Evolutionary conservation across 2,113 vertebrate species (phyloP), one percentile per base, ranked within the genome.

Genomic region (Probosciger aterrimus): DNA sequence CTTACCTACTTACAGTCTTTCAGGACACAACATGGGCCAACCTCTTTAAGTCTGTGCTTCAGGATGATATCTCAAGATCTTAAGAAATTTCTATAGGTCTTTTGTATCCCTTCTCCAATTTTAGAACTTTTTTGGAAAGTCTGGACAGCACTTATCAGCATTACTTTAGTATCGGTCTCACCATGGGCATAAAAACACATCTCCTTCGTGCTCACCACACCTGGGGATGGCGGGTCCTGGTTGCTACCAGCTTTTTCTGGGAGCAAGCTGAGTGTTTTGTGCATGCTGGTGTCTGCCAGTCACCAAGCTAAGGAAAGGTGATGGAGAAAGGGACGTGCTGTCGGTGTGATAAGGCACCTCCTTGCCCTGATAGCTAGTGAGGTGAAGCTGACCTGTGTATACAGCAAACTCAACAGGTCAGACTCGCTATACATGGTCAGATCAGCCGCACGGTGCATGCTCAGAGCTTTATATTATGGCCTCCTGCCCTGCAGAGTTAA

Each of bases 401-500:
- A 63, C 73, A 78, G 53, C 76, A 92, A 88, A 91, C 80, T 50
- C 50, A 78, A 71, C 64, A 64, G 89, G 91, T 88, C 3, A 2
- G 69, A 55, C 83, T 88, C 0, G 2, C 92, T 67, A 55, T 70
- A 73, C 75, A 41, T 19, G 64, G 77, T 77, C 76, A 47, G 81
- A 84, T 89, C 92, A 95, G 73, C 76, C 0, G 2, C 0, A 0
- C 7, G 1, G 37, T 88, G 79, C 86, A 4, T 86, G 95, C 91
- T 60, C 64, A 47, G 81, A 55, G 52, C 73, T 89, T 79, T 91
- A 7, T 41, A 31, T 25, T 82, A 47, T 18, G 76, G 81, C 81
- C 82, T 93, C 19, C 33, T 88, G 80, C 88, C 86, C 92, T 82
- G 73, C 52, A 37, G 62, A 95, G 91, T 86, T 96, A 71, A 92